These are phyloP conservation scores for Pluvianellus socialis DNA, from an alignment of 2,113 vertebrate species.

Conservation along the genomic window DNA sequence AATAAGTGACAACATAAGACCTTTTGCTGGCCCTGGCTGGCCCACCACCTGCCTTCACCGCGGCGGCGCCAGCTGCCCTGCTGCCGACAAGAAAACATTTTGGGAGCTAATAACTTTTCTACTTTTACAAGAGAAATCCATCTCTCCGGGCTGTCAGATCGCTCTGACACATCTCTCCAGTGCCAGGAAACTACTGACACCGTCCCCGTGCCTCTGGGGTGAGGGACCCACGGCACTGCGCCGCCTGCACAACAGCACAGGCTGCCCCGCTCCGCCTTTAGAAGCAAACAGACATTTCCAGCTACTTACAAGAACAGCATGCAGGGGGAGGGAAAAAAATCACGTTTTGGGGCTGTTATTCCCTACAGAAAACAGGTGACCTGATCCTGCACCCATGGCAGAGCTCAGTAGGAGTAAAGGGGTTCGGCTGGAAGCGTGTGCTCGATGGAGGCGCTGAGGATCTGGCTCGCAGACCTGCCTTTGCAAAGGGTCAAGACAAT, in stretches of 20 bases:
- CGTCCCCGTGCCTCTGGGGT: neutral
- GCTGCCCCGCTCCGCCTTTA: neutral
- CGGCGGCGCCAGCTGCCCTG: neutral
- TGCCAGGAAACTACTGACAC: neutral
- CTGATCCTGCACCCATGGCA: neutral
- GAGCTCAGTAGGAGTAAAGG: neutral
- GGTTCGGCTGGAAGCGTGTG: neutral
- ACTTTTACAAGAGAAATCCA: constrained; percentile 6
- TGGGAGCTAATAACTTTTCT: neutral
- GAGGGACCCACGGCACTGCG: rapidly evolving
- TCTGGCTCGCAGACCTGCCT: neutral
- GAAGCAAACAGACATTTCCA: neutral
- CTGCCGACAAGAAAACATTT: neutral
- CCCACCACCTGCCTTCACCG: neutral
- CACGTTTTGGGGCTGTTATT: neutral
- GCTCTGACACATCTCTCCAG: rapidly evolving
- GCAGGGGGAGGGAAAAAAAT: too few relatives aligned
- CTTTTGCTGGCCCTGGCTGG: neutral
- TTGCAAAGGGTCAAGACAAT: constrained; percentile 24
- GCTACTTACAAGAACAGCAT: neutral
- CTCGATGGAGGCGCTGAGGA: neutral
- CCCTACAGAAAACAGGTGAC: neutral
- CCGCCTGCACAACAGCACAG: neutral
- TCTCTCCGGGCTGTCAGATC: neutral
- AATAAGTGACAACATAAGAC: neutral